Conservation (phyloP, 2,113 vertebrate genomes). For the Lucifuga dentata region DNA sequence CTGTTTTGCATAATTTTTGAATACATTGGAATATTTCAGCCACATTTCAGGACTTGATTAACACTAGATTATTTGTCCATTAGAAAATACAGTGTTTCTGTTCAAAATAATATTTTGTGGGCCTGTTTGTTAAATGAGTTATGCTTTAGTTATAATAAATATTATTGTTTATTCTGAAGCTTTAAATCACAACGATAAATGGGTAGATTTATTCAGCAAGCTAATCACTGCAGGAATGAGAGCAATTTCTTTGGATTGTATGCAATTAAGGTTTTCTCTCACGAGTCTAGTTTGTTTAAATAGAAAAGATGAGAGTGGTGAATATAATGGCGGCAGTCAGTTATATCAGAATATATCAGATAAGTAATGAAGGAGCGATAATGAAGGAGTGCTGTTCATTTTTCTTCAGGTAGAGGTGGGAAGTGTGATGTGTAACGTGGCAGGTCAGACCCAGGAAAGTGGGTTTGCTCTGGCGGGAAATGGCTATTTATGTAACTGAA, state of each 20-base stretch:
- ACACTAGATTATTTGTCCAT: neutral
- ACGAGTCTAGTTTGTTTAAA: conserved; percentile 11
- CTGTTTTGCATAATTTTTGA: conserved; percentile 25
- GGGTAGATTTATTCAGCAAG: neutral
- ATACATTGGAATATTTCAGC: conserved; percentile 43
- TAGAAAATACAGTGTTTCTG: neutral
- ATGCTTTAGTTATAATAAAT: conserved; percentile 14
- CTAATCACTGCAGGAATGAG: neutral
- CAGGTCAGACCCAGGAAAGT: conserved; percentile 77
- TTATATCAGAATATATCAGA: conserved; percentile 36
- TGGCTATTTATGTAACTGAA: conserved; percentile 86
- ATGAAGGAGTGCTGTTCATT: neutral
- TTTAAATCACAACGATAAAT: no score
- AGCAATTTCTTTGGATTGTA: conserved; percentile 9
- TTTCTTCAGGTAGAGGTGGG: conserved; percentile 42
- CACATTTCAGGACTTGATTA: conserved; percentile 3
- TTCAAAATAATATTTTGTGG: conserved; percentile 13
- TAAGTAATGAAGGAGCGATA: conserved; percentile 16
- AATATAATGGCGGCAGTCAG: conserved; percentile 7
- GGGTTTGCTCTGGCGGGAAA: conserved; percentile 90
- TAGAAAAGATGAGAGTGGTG: conserved; percentile 7
- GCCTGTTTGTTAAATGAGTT: no score
- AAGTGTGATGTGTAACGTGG: conserved; percentile 55
- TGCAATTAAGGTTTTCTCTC: neutral
- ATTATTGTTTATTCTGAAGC: neutral